Base-by-base conservation (phyloP, 2,888 invertebrate genomes). In the Linnaemya tessellans region DNA sequence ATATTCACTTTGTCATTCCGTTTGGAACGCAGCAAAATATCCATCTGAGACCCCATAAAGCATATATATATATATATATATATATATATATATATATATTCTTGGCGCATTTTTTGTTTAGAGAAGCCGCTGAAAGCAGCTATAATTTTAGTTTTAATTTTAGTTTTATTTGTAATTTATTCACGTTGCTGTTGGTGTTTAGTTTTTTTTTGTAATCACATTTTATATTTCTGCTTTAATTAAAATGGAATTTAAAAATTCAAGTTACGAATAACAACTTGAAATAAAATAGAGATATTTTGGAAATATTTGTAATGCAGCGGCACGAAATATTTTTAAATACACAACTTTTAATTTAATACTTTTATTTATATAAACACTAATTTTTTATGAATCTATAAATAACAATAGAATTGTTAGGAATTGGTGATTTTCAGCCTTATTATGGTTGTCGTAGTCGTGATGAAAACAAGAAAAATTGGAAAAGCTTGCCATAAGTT, bases 71-170 rank as follows among this genome's bases (percentile, higher is more conserved):
- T n/a, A n/a, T n/a, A n/a, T n/a, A n/a, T n/a, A n/a, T n/a, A n/a
- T n/a, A n/a, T n/a, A n/a, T n/a, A n/a, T n/a, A n/a, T n/a, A n/a
- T n/a, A n/a, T n/a, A n/a, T n/a, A n/a, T n/a, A n/a, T n/a, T n/a
- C n/a, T n/a, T 64, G 38, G 22, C n/a, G 10, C 67, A 67, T 58
- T 65, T 25, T n/a, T n/a, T n/a, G n/a, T n/a, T n/a, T 71, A 75
- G 70, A 84, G 70, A 77, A 67, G 79, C 82, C 86, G 83, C 81
- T 81, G 75, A 84, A 77, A 73, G 84, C 84, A 84, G 87, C 81
- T 84, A 86, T 68, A 86, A 79, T 86, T 82, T 84, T 79, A 77
- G 58, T 74, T 56, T 20, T 22, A 43, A 49, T 78, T 56, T 30
- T 22, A 43, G 56, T 78, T 56, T 54, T 62, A 73, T 30, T 51